These are phyloP conservation scores for Gopherus flavomarginatus DNA, from an alignment of 2,113 vertebrate species.

Conservation along the genomic window DNA sequence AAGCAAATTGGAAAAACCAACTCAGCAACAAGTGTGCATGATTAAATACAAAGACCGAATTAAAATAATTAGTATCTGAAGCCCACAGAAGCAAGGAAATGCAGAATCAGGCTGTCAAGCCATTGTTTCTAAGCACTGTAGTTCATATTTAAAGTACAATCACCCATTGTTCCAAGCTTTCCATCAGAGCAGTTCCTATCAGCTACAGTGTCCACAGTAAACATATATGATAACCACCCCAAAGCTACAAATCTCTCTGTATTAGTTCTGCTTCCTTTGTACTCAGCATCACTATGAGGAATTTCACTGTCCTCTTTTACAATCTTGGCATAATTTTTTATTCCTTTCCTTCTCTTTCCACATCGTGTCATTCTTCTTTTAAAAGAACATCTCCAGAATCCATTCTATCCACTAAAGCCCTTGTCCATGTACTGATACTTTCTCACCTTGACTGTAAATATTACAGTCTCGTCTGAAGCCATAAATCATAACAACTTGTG, in stretches of 20 bases:
- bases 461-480: neutral
- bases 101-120: neutral
- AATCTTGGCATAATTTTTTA: neutral
- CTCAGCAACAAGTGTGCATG: neutral
- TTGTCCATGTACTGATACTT: neutral
- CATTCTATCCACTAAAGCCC: neutral
- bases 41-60: neutral
- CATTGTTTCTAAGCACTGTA: neutral
- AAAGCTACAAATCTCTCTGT: neutral
- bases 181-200: neutral
- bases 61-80: neutral
- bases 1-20: neutral
- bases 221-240: neutral
- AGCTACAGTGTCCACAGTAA: neutral
- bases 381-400: neutral
- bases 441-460: neutral
- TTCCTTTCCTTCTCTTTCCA: neutral
- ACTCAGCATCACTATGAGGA: neutral
- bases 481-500: neutral
- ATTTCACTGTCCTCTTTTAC: neutral
- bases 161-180: neutral
- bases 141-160: neutral
- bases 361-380: neutral
- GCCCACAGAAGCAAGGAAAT: neutral
- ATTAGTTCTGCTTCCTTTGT: neutral